Percentiles rank a stretch among this genome's conserved stretches.
Conservation (phyloP, 2,797 vertebrate genomes). For the Hippoglossus hippoglossus region DNA sequence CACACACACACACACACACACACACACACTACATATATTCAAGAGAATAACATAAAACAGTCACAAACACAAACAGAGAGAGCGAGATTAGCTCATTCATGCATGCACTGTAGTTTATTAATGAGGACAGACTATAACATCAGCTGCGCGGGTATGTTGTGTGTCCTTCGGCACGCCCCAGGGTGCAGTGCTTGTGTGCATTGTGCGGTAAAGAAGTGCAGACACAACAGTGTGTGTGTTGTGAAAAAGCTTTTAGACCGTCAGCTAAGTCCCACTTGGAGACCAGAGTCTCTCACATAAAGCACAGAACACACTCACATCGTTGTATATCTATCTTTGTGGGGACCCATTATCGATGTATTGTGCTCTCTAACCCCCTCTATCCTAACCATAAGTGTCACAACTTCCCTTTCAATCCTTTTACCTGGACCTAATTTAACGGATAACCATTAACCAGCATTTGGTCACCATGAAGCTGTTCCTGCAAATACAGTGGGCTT, state of each 20-base stretch:
- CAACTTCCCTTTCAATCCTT: too few relatives aligned
- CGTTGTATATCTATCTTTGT: not conserved
- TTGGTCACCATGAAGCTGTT: too few relatives aligned
- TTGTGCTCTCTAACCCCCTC: not conserved
- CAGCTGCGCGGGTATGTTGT: conserved; percentile 4
- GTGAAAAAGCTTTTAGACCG: conserved; percentile 53
- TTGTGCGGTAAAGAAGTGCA: conserved; percentile 9
- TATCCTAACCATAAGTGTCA: too few relatives aligned
- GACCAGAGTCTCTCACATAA: not conserved
- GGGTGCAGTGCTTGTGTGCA: not conserved
- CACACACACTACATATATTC: not conserved
- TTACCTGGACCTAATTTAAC: not conserved
- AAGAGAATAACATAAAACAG: too few relatives aligned
- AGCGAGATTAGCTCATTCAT: conserved; percentile 43
- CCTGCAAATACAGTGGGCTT: too few relatives aligned
- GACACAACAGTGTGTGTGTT: conserved; percentile 2
- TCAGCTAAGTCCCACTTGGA: not conserved
- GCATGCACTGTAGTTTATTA: conserved; percentile 68
- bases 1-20: not conserved
- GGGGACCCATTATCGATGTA: not conserved
- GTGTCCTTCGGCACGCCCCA: not conserved
- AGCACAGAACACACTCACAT: not conserved
- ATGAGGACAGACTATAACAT: conserved; percentile 54
- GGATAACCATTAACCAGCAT: too few relatives aligned
- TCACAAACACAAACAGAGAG: not conserved